Evolutionary conservation across 2,113 vertebrate species (phyloP).

Genomic region (Ivindomyrus marchei): DNA sequence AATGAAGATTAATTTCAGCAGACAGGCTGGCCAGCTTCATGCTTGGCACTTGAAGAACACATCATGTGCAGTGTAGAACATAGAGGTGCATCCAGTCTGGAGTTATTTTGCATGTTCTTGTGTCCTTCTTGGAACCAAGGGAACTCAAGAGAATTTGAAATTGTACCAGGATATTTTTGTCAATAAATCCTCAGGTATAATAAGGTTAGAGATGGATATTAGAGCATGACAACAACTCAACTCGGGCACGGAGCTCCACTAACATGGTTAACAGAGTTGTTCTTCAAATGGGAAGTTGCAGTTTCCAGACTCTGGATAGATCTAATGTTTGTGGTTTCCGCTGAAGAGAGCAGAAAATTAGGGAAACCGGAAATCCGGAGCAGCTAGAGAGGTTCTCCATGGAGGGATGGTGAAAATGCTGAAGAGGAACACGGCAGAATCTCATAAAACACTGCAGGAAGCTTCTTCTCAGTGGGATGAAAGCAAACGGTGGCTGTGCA

Average conservation of each 20-base stretch:
- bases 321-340: not conserved
- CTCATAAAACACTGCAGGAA: not conserved
- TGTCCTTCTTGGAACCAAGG: not conserved
- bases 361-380: not conserved
- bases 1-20: not conserved
- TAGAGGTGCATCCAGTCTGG: not conserved
- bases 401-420: not conserved
- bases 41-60: not conserved
- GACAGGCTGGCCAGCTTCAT: not conserved
- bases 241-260: not conserved
- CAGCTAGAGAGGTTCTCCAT: not conserved
- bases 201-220: not conserved
- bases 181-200: not conserved
- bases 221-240: not conserved
- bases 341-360: not conserved
- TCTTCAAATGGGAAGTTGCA: not conserved
- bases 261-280: not conserved
- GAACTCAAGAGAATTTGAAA: not conserved
- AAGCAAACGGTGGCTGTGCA: not conserved
- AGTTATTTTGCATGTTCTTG: not conserved
- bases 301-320: not conserved
- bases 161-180: not conserved
- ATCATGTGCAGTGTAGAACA: not conserved
- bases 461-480: not conserved
- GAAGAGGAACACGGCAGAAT: not conserved